Percentiles rank a stretch among this genome's conserved stretches.
Conservation (phyloP, 2,797 vertebrate genomes). For the Sardinella longiceps region DNA sequence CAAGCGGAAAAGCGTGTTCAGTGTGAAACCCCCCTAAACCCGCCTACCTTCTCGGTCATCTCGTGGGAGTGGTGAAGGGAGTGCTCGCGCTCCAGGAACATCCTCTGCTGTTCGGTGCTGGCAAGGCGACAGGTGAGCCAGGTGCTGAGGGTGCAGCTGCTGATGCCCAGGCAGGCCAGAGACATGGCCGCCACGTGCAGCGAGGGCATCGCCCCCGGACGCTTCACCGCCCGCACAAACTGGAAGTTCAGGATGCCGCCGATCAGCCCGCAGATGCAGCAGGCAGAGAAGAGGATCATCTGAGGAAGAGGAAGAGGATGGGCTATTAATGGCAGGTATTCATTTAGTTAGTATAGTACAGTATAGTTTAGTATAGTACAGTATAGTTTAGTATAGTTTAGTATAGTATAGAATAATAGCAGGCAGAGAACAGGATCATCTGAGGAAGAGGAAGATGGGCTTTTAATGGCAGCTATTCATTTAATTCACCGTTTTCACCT, state of each 20-base stretch:
- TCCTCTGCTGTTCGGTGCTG: constrained; percentile 96
- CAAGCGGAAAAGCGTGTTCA: no score
- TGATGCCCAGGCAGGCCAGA: constrained; percentile 92
- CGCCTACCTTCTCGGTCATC: constrained; percentile 93
- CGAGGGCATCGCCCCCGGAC: constrained; percentile 82
- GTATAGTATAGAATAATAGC: no score
- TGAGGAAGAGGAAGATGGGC: no score
- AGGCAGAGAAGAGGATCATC: constrained; percentile 99
- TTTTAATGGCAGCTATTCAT: no score
- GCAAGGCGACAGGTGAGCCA: constrained; percentile 97
- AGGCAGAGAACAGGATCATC: no score
- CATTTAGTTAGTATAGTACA: no score
- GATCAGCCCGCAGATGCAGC: constrained; percentile 97
- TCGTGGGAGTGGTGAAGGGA: constrained; percentile 97
- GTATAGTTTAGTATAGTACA: no score
- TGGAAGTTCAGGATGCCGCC: constrained; percentile 98
- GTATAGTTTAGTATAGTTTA: no score
- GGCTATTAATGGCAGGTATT: not conserved
- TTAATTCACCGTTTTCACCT: no score
- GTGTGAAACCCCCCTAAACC: constrained; percentile 24
- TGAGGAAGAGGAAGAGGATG: constrained; percentile 55
- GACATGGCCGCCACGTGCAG: constrained; percentile 93
- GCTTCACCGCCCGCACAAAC: constrained; percentile 93
- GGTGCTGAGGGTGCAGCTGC: constrained; percentile 92
- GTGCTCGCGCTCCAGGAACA: constrained; percentile 98